A percentile compares a stretch with the other conserved stretches of the same genome.
These are phyloP conservation scores for Standfussiana lucernea DNA, from an alignment of 2,888 invertebrate species.

Conservation along the genomic window DNA sequence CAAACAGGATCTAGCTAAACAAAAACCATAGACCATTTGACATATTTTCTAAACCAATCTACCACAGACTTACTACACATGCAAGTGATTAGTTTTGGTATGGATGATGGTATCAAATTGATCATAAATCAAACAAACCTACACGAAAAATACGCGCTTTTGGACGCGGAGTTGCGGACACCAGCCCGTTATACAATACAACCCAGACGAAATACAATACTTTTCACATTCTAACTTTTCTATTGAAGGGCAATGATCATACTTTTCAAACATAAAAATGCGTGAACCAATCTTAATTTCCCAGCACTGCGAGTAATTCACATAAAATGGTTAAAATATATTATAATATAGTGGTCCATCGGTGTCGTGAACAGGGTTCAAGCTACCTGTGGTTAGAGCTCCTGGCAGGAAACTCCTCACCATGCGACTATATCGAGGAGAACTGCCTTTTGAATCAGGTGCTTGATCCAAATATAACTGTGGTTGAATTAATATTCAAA, in stretches of 20 bases:
- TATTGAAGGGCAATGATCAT: not conserved
- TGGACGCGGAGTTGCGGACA: no score
- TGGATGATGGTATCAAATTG: not conserved
- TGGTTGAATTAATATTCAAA: not conserved
- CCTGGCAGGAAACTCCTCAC: not conserved
- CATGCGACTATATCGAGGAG: not conserved
- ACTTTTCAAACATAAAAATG: not conserved
- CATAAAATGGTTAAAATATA: not conserved
- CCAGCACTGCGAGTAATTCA: not conserved
- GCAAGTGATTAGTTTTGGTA: not conserved
- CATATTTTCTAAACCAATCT: not conserved
- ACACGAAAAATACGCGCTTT: no score
- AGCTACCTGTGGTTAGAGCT: no score
- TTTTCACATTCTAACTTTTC: not conserved
- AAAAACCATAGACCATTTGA: constrained; percentile 47
- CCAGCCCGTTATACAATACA: no score
- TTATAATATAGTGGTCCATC: not conserved
- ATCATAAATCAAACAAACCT: not conserved
- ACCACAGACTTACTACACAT: not conserved
- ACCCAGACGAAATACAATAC: no score
- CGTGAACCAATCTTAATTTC: not conserved
- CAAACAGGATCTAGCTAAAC: constrained; percentile 37
- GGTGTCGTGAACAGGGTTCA: no score
- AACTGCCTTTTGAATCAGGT: not conserved
- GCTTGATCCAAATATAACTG: not conserved